phyloP scores from a whole-genome alignment of 2,113 vertebrate genomes.

The Menura novaehollandiae region DNA sequence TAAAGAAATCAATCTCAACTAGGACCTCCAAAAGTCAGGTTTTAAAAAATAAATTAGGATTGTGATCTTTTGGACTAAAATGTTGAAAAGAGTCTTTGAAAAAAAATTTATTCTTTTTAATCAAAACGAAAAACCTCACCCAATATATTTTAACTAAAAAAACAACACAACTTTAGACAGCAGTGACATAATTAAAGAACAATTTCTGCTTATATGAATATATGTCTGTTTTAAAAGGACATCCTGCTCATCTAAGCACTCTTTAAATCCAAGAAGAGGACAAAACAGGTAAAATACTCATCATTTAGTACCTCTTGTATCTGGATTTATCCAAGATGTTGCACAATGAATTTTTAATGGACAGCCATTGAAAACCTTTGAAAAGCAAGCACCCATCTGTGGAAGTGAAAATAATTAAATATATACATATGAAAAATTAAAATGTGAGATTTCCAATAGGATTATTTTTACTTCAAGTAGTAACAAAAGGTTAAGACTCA shows the following conservation, averaged over 20 bases:
- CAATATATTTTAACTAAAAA: not conserved
- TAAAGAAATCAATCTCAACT: not conserved
- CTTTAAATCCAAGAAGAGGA: not conserved
- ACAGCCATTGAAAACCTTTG: slow-evolving; percentile 98
- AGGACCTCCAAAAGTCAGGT: not conserved
- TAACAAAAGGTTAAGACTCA: not conserved
- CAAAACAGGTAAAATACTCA: not conserved
- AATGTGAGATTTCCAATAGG: not conserved
- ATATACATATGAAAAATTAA: not conserved
- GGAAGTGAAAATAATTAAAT: slow-evolving; percentile 18
- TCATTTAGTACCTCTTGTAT: slow-evolving; percentile 86
- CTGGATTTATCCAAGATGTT: slow-evolving; percentile 98
- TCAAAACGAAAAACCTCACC: not conserved
- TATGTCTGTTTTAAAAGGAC: not conserved
- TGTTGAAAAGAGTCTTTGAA: not conserved
- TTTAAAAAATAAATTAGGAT: not conserved
- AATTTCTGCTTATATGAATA: not conserved
- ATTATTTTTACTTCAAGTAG: not conserved
- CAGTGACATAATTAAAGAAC: not conserved
- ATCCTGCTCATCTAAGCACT: not conserved
- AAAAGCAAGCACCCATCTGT: slow-evolving; percentile 99
- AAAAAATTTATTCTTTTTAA: not conserved
- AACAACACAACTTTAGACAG: not conserved
- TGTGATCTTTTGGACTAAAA: not conserved
- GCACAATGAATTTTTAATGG: slow-evolving; percentile 98